Evolutionary conservation across 2,113 vertebrate genomes (phyloP), one percentile per base, ranked within the genome.

Genomic region (Chloroceryle aenea): DNA sequence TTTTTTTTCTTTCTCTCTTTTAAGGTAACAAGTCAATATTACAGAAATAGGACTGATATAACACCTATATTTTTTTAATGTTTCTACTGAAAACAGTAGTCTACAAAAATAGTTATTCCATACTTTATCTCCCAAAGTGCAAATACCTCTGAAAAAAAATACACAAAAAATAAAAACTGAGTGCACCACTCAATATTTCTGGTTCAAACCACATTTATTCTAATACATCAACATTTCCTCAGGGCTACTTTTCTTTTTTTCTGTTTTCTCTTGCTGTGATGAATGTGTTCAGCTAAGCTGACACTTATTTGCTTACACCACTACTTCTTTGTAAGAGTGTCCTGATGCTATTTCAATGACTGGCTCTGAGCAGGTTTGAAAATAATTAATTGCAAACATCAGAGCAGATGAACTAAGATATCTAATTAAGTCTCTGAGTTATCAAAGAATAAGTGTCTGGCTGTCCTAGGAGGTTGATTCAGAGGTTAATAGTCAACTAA

Each of bases 341-440:
- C 27, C 45, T 80, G 48, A 52, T 88, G 71, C 30, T 69, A 8
- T 76, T 91, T 56, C 53, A 69, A 53, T 53, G 32, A 53, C n/a
- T 73, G 48, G 36, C 21, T 86, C 29, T 58, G 48, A 73, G 30
- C 25, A 82, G 45, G 18, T 29, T 48, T 90, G 53, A 90, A 89
- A 85, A 64, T 82, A 93, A 85, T 79, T 95, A 87, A 72, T 75
- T 43, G 22, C 18, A 85, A 85, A 87, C 62, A 85, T 87, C 53
- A 83, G 48, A 85, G 53, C 11, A 87, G 58, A 72, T 90, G 43
- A 93, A 85, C 20, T 26, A 68, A 95, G 58, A 76, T 79, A 78
- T 52, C 42, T 68, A 79, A 73, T 87, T 81, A 87, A 87, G 53
- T 21, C 20, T 78, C 81, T 87, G 66, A 76, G 85, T 68, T 85